Base-by-base conservation (phyloP, 1,140 invertebrate genomes). In the Potamilus streckersoni region DNA sequence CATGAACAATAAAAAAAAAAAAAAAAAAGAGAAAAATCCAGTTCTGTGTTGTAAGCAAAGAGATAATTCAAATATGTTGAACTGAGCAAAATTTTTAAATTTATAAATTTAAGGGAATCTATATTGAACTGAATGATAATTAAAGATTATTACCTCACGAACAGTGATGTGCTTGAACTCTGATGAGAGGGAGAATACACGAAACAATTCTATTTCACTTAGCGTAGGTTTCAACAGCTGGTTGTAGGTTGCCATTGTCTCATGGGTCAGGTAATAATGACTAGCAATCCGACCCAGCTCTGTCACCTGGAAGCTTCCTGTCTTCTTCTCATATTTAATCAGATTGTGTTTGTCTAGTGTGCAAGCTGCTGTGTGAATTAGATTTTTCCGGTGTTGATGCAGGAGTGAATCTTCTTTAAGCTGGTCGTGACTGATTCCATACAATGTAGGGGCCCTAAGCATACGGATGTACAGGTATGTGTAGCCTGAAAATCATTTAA, bases 231-330 rank as follows among this genome's bases (percentile, higher is more conserved):
- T 99, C 55, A 99, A 87, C 65, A 99, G 91, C 88, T 99, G 96
- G 91, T 99, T 99, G 89, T 99, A 99, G 0, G 96, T 96, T 73
- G 95, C 92, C 93, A 99, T 99, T 0, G 97, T 98, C 76, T 99
- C 97, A 87, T 97, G 94, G 0, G 97, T 98, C 81, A 97, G 97
- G 90, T 99, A 99, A 91, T 96, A 99, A n/a, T 62, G 19, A 49
- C 38, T 49, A 0, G 38, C 38, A 49, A 49, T 49, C 38, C 38
- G 38, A 49, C 38, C 38, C 38, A 69, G 56, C 31, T 69, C 67
- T 69, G 31, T 69, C 31, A 91, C 89, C 86, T 97, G 96, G 83
- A 99, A 97, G 86, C 96, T 93, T 20, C 98, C 98, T 31, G 94
- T 95, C 90, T 98, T 98, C 14, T 97, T 92, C 86, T 99, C 98